These are phyloP conservation scores for Sminthurinus aureus DNA, from an alignment of 2,888 invertebrate genomes.

Conservation along the genomic window DNA sequence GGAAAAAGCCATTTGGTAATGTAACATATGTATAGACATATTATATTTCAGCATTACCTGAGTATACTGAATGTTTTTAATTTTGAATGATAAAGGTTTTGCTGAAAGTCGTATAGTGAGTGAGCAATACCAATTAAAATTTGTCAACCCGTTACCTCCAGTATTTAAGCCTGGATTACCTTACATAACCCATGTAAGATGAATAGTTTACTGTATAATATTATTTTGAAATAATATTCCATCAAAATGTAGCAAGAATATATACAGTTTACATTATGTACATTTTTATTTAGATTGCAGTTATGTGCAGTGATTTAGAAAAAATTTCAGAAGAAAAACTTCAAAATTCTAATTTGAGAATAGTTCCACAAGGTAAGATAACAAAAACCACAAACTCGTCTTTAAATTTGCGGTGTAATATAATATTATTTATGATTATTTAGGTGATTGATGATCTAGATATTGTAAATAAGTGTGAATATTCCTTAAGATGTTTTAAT, in stretches of 20 bases:
- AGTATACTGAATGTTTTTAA: too few species aligned
- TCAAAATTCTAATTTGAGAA: slow-evolving; percentile 57
- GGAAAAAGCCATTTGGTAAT: too few species aligned
- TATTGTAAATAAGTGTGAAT: too few species aligned
- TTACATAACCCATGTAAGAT: slow-evolving; percentile 66
- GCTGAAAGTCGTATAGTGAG: slow-evolving; percentile 65
- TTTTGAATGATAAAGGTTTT: slow-evolving; percentile 45
- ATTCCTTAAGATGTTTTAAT: too few species aligned
- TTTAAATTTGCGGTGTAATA: too few species aligned
- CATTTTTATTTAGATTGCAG: slow-evolving; percentile 59
- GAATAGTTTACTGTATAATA: background rate
- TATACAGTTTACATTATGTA: background rate
- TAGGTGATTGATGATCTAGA: too few species aligned
- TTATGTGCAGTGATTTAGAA: slow-evolving; percentile 62
- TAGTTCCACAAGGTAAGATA: slow-evolving; percentile 58
- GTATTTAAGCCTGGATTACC: slow-evolving; percentile 68
- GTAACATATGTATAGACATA: too few species aligned
- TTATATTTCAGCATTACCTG: too few species aligned
- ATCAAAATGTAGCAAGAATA: too few species aligned
- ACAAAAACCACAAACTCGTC: too few species aligned
- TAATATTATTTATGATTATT: too few species aligned
- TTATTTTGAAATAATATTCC: too few species aligned
- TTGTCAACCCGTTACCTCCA: slow-evolving; percentile 66
- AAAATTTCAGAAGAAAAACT: slow-evolving; percentile 61
- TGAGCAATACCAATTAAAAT: slow-evolving; percentile 64